phyloP scores from a whole-genome alignment of 2,888 invertebrate species.

The Chrysolina haemoptera region DNA sequence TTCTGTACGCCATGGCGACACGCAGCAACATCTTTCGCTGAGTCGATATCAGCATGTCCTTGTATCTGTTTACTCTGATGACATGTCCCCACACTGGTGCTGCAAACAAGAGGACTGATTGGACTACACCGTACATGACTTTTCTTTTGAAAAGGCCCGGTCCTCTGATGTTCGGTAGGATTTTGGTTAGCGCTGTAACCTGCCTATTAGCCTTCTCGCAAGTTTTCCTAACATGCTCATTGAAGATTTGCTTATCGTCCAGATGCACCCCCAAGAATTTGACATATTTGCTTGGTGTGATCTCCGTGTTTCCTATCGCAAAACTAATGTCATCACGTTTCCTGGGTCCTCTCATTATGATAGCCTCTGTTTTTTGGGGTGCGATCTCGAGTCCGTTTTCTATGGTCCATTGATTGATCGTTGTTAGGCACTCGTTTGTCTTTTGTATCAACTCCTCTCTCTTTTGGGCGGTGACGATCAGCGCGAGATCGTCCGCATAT shows the following conservation, averaged over 20 bases:
- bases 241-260: too few relatives aligned
- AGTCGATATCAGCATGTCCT: too few relatives aligned
- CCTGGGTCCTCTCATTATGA: slow-evolving; percentile 29
- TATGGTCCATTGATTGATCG: slow-evolving; percentile 22
- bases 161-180: slow-evolving; percentile 38
- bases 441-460: not conserved
- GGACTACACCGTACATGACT: slow-evolving; percentile 33
- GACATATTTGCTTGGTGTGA: too few relatives aligned
- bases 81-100: slow-evolving; percentile 33
- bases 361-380: slow-evolving; percentile 34
- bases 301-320: too few relatives aligned
- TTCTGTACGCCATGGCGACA: slow-evolving; percentile 39
- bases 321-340: too few relatives aligned
- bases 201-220: too few relatives aligned
- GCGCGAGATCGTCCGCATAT: not conserved
- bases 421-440: not conserved
- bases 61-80: slow-evolving; percentile 7
- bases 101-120: slow-evolving; percentile 24
- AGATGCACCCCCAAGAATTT: too few relatives aligned
- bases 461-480: not conserved
- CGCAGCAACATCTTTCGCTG: too few relatives aligned
- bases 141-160: slow-evolving; percentile 22
- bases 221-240: too few relatives aligned
- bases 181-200: slow-evolving; percentile 21
- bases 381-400: slow-evolving; percentile 22